Percentiles rank a stretch among this genome's conserved stretches.
Conservation (phyloP, 2,113 vertebrate species). For the Butastur rufipennis region DNA sequence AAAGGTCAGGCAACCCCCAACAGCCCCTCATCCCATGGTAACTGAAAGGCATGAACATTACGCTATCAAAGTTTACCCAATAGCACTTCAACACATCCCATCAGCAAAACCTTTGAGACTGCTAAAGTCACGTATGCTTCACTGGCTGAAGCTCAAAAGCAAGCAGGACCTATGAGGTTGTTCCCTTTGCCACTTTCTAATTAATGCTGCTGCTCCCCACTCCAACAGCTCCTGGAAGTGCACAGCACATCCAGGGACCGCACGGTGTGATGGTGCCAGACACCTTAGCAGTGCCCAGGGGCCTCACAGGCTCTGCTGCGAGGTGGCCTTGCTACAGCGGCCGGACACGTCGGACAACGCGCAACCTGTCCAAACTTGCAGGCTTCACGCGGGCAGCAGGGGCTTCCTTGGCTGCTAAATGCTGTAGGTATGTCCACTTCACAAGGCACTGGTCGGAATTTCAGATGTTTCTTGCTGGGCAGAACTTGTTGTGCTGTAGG, state of each 20-base stretch:
- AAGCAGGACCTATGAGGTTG: neutral
- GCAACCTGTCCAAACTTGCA: neutral
- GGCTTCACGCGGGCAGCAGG: neutral
- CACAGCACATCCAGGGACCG: neutral
- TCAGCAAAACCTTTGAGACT: neutral
- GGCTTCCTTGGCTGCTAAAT: neutral
- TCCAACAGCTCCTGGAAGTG: neutral
- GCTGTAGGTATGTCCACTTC: neutral
- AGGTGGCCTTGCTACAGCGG: neutral
- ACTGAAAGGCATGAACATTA: neutral
- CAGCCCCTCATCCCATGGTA: fast-evolving
- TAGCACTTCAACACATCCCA: neutral
- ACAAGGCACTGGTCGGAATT: neutral
- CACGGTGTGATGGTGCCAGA: fast-evolving
- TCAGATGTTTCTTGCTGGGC: neutral
- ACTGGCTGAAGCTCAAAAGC: neutral
- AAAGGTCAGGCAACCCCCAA: neutral
- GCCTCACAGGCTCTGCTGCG: neutral
- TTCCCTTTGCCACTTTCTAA: neutral
- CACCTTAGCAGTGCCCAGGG: neutral
- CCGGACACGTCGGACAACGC: fast-evolving
- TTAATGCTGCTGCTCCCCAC: neutral
- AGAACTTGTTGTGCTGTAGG: neutral
- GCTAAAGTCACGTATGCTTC: neutral
- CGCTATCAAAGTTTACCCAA: neutral